A percentile compares a stretch with the other conserved stretches of the same genome.
phyloP scores from a whole-genome alignment of 2,113 vertebrate genomes.

The Psilopogon haemacephalus region DNA sequence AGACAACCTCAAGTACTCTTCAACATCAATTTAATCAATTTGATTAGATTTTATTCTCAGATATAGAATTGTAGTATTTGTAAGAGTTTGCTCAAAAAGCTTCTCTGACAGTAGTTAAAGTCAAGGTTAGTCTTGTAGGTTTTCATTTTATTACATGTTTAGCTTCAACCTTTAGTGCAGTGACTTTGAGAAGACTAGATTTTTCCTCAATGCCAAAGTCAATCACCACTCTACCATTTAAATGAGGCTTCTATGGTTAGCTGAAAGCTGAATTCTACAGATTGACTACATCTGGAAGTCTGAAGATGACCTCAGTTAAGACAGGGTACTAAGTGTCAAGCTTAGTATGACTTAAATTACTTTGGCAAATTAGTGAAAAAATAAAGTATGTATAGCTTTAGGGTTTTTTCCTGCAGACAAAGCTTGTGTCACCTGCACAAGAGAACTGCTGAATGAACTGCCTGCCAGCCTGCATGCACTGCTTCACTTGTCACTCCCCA shows the following conservation, averaged over 20 bases:
- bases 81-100: background rate
- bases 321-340: background rate
- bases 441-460: background rate
- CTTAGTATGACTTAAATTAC: background rate
- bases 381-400: background rate
- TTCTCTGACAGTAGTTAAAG: background rate
- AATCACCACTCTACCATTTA: background rate
- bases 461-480: background rate
- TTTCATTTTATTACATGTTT: background rate
- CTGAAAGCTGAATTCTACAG: background rate
- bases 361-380: background rate
- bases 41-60: background rate
- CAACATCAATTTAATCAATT: background rate
- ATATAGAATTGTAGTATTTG: background rate
- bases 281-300: background rate
- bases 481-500: background rate
- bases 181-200: background rate
- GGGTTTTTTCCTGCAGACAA: background rate
- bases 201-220: background rate
- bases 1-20: background rate
- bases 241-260: background rate
- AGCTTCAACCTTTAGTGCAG: background rate
- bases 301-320: background rate
- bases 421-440: background rate
- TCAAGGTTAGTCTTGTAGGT: background rate